phyloP scores from a whole-genome alignment of 1,140 invertebrate species.

The Drosophila asahinai region DNA sequence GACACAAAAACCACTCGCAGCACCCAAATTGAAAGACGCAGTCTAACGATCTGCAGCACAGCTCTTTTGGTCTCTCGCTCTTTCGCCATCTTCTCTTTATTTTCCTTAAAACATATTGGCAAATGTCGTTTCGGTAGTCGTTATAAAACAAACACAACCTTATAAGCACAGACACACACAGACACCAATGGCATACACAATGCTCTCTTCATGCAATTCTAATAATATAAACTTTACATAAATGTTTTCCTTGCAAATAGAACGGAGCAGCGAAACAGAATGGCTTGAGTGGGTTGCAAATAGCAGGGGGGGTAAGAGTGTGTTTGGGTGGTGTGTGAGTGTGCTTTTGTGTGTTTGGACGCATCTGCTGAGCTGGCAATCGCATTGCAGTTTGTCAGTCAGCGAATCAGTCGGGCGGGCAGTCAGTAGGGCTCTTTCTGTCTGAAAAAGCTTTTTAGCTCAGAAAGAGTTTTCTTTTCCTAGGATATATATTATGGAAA shows the following conservation, averaged over 20 bases:
- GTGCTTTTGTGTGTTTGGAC: constrained; percentile 24
- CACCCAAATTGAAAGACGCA: constrained; percentile 24
- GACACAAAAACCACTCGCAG: constrained; percentile 9
- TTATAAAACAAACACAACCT: constrained; percentile 71
- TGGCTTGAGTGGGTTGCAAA: constrained; percentile 21
- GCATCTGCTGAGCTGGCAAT: constrained; percentile 66
- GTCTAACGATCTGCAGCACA: constrained; percentile 28
- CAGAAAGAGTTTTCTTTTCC: constrained; percentile 34
- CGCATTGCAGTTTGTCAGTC: constrained; percentile 65
- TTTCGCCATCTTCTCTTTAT: constrained; percentile 9
- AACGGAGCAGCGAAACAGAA: constrained; percentile 47
- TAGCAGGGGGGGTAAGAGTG: not conserved
- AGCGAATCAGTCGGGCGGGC: constrained; percentile 20
- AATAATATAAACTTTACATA: constrained; percentile 79
- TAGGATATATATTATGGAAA: not conserved
- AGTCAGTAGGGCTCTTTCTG: constrained; percentile 6
- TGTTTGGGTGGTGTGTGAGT: not conserved
- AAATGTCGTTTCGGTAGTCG: constrained; percentile 64
- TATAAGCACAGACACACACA: constrained; percentile 23
- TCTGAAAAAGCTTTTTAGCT: constrained; percentile 44
- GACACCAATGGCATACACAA: constrained; percentile 27
- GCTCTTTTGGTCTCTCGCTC: not conserved
- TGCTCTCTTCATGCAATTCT: constrained; percentile 67
- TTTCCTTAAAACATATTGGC: constrained; percentile 62
- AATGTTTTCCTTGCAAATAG: constrained; percentile 78